Percentiles rank a stretch among this genome's conserved stretches.
Conservation (phyloP, 2,888 invertebrate species). For the Scaptomyza tumidula region DNA sequence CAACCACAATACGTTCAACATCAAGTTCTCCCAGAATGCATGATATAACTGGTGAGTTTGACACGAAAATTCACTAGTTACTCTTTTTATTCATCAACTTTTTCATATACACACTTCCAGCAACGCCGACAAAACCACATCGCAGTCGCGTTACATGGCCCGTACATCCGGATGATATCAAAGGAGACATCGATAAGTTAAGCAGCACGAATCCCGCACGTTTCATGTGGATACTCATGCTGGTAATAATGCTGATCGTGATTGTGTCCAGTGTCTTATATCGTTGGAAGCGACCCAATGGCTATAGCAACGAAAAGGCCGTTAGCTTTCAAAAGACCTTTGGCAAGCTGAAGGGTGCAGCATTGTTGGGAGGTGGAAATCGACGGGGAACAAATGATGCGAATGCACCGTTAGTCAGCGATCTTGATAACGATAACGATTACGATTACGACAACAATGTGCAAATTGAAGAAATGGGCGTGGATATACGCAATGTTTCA, state of each 20-base stretch:
- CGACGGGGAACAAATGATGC: background rate
- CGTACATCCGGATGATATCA: constrained; percentile 41
- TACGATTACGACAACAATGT: constrained; percentile 27
- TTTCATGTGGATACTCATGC: constrained; percentile 36
- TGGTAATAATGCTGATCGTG: constrained; percentile 44
- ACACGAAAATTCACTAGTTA: background rate
- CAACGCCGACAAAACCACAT: constrained; percentile 1
- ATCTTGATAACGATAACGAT: constrained; percentile 30
- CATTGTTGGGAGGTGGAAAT: background rate
- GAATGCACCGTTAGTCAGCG: constrained; percentile 26
- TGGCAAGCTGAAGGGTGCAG: constrained; percentile 27
- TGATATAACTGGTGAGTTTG: background rate
- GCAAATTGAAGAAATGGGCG: constrained; percentile 53
- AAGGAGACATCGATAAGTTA: constrained; percentile 26
- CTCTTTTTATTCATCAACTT: background rate
- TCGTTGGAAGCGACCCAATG: constrained; percentile 31
- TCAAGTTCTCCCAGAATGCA: background rate
- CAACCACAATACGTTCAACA: background rate
- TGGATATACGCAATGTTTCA: constrained; percentile 44
- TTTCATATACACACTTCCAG: constrained; percentile 1
- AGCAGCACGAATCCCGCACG: constrained; percentile 27
- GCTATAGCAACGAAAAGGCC: constrained; percentile 32
- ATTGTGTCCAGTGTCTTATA: constrained; percentile 36
- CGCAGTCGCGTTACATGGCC: constrained; percentile 38
- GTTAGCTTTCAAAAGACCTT: constrained; percentile 49